These are phyloP conservation scores for Terebella lapidaria DNA, from an alignment of 2,888 invertebrate genomes.

Conservation along the genomic window DNA sequence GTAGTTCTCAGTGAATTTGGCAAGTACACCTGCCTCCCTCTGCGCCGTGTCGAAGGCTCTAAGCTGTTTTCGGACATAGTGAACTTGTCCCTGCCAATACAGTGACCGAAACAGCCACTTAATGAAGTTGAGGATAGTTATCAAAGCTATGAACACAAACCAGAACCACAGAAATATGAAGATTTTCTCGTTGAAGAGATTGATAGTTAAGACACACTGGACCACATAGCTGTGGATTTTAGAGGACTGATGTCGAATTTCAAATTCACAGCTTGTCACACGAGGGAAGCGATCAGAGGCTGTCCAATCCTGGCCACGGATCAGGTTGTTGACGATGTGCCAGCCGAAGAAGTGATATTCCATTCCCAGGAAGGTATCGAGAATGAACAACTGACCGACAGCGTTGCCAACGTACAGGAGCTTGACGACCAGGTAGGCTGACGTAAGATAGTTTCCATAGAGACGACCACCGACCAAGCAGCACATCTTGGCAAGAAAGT, in stretches of 20 bases:
- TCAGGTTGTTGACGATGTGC: constrained; percentile 55
- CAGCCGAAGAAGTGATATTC: constrained; percentile 54
- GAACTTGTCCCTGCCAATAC: constrained; percentile 31
- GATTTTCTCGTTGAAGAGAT: constrained; percentile 37
- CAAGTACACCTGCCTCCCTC: constrained; percentile 28
- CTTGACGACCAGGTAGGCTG: constrained; percentile 55
- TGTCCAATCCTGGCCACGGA: constrained; percentile 48
- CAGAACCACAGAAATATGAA: constrained; percentile 37
- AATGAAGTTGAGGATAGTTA: constrained; percentile 27
- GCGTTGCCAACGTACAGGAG: constrained; percentile 54
- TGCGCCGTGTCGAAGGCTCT: constrained; percentile 30
- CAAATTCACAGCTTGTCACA: constrained; percentile 53
- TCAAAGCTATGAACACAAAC: constrained; percentile 30
- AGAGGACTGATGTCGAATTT: constrained; percentile 35
- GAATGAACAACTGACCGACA: constrained; percentile 55
- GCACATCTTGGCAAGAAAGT: constrained; percentile 49
- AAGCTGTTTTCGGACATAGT: constrained; percentile 29
- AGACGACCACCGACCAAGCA: constrained; percentile 51
- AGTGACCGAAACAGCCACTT: constrained; percentile 31
- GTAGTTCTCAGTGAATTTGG: constrained; percentile 34
- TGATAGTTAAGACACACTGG: constrained; percentile 35
- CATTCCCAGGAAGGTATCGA: constrained; percentile 56
- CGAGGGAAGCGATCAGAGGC: constrained; percentile 50
- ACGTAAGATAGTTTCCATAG: constrained; percentile 55
- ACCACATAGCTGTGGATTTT: constrained; percentile 31